A percentile compares a stretch with the other conserved stretches of the same genome.
These are phyloP conservation scores for Heliopora coerulea DNA, from an alignment of 92 coral and sea anemone species.

Conservation along the genomic window DNA sequence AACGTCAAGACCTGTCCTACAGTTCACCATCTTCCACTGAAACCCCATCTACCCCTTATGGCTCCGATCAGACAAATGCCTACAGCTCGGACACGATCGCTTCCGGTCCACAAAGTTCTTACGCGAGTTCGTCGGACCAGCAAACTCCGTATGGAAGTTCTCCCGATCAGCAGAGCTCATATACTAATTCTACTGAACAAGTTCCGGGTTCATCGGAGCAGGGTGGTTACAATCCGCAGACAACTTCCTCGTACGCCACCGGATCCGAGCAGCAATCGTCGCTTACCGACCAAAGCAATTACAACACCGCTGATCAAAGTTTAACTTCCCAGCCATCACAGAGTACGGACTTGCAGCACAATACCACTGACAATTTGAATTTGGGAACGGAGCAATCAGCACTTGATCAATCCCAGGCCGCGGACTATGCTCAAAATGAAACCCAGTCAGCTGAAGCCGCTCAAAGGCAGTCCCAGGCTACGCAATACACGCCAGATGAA, in stretches of 20 bases:
- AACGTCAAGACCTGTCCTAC: conserved; percentile 22
- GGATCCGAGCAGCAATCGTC: conserved; percentile 1
- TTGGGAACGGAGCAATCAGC: neutral
- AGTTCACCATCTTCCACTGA: neutral
- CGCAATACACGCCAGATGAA: no score
- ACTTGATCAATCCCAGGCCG: conserved; percentile 13
- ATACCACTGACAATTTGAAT: conserved; percentile 14
- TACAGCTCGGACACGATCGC: neutral
- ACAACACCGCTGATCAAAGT: conserved; percentile 18
- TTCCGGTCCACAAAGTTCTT: neutral
- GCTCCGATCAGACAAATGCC: conserved; percentile 1
- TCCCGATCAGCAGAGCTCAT: neutral
- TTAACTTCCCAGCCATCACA: conserved; percentile 29
- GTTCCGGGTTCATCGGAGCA: neutral
- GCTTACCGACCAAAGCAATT: neutral
- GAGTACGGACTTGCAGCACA: neutral
- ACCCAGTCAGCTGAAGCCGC: conserved; percentile 19
- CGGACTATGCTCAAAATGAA: conserved; percentile 17
- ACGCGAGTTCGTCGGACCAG: neutral
- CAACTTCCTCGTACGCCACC: neutral
- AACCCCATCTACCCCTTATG: neutral
- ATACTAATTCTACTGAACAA: neutral
- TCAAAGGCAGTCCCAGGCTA: neutral
- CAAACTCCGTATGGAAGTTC: neutral
- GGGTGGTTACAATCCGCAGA: neutral